A percentile compares a stretch with the other conserved stretches of the same genome.
These are phyloP conservation scores for Nemurella pictetii DNA, from an alignment of 2,888 invertebrate species.

Conservation along the genomic window DNA sequence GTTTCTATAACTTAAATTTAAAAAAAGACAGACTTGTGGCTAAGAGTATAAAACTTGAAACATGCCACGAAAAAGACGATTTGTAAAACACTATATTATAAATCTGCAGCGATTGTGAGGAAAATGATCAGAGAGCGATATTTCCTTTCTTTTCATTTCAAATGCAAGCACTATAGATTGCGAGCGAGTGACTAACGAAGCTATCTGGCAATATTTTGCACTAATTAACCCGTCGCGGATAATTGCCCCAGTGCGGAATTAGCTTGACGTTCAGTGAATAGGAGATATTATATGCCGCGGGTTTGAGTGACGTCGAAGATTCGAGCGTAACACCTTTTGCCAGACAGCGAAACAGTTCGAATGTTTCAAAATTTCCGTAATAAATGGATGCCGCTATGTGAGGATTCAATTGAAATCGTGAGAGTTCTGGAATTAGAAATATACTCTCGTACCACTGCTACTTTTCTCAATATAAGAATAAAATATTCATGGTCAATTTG, in stretches of 20 bases:
- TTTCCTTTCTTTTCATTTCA: no score
- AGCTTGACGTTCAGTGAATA: background rate
- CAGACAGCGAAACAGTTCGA: background rate
- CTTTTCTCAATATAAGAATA: background rate
- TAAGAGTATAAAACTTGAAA: no score
- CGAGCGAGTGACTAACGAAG: background rate
- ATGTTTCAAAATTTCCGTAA: background rate
- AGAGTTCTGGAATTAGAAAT: background rate
- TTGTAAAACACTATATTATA: no score
- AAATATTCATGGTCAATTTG: background rate
- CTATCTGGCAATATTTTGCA: conserved; percentile 2
- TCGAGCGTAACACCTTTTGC: background rate
- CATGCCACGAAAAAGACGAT: no score
- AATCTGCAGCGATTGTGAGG: no score
- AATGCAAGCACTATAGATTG: no score
- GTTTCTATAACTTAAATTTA: no score
- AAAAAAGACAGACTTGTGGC: no score
- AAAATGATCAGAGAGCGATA: no score
- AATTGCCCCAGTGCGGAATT: conserved; percentile 1
- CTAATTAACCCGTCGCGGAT: conserved; percentile 2
- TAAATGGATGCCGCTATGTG: background rate
- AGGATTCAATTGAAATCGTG: background rate
- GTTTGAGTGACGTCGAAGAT: background rate
- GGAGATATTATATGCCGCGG: background rate
- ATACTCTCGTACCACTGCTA: background rate